These are phyloP conservation scores for Hypomecis punctinalis DNA, from an alignment of 2,888 invertebrate species.

Conservation along the genomic window DNA sequence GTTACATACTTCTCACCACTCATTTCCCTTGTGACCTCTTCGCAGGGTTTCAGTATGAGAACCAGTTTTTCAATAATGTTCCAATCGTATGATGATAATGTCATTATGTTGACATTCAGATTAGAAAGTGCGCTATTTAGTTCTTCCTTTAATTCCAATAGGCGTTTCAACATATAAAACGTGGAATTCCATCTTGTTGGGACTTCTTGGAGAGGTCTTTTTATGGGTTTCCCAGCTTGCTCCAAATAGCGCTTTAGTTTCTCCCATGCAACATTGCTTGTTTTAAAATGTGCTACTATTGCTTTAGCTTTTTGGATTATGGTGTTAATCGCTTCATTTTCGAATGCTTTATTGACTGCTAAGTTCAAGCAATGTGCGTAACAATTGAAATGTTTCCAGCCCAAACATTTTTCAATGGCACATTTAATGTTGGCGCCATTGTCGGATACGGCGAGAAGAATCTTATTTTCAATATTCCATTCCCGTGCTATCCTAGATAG, in stretches of 20 bases:
- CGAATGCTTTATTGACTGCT: slow-evolving; percentile 17
- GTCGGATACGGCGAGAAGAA: slow-evolving; percentile 21
- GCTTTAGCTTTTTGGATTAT: slow-evolving; percentile 22
- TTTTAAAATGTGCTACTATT: slow-evolving; percentile 23
- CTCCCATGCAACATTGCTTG: slow-evolving; percentile 20
- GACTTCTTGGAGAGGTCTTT: slow-evolving; percentile 21
- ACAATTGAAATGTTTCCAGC: slow-evolving; percentile 26
- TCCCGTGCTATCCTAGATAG: too few relatives aligned
- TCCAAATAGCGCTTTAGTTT: slow-evolving; percentile 23
- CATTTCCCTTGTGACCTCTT: too few relatives aligned
- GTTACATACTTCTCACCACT: too few relatives aligned
- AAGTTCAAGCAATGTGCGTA: slow-evolving; percentile 23
- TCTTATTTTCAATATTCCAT: slow-evolving; percentile 15
- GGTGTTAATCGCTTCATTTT: slow-evolving; percentile 2
- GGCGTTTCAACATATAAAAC: slow-evolving; percentile 24
- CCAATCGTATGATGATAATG: too few relatives aligned
- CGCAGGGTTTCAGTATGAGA: too few relatives aligned
- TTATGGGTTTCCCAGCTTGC: slow-evolving; percentile 16
- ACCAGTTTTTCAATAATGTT: too few relatives aligned
- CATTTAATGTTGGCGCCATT: slow-evolving; percentile 23
- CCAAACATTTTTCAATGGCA: slow-evolving; percentile 18
- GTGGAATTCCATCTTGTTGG: slow-evolving; percentile 26
- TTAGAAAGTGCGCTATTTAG: slow-evolving; percentile 25
- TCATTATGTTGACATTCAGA: slow-evolving; percentile 11
- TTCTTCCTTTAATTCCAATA: slow-evolving; percentile 13